These are phyloP conservation scores for Thalassophryne amazonica DNA, from an alignment of 2,797 vertebrate species.

Conservation along the genomic window DNA sequence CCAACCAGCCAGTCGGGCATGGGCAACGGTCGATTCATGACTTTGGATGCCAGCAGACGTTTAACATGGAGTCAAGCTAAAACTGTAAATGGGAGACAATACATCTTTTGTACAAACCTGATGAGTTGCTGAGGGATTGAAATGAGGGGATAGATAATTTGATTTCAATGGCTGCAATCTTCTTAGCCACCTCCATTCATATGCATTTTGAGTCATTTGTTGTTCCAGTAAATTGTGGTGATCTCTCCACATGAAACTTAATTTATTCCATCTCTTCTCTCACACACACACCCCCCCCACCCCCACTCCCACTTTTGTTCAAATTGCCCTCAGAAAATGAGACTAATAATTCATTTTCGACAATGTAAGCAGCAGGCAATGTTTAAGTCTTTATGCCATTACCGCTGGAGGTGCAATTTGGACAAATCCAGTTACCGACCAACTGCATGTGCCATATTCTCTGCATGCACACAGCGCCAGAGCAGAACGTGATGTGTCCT, in stretches of 20 bases:
- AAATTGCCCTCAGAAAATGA: constrained; percentile 67
- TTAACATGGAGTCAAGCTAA: not conserved
- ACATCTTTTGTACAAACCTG: constrained; percentile 1
- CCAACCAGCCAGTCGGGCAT: not conserved
- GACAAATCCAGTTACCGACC: constrained; percentile 50
- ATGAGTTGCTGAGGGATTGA: not conserved
- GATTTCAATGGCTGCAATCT: constrained; percentile 20
- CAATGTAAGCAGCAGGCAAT: constrained; percentile 57
- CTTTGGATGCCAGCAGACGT: not conserved
- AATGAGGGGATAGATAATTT: constrained; percentile 19
- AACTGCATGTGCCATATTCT: constrained; percentile 27
- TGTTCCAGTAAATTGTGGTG: constrained; percentile 43
- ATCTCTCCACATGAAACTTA: constrained; percentile 41
- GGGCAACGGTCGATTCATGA: not conserved
- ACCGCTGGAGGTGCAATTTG: constrained; percentile 41
- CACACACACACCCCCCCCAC: too few species aligned
- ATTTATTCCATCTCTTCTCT: constrained; percentile 32
- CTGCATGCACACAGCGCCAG: constrained; percentile 3
- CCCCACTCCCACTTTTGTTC: constrained; percentile 54
- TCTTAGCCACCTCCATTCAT: constrained; percentile 8
- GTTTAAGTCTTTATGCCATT: constrained; percentile 64
- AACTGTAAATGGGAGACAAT: constrained; percentile 8
- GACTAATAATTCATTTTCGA: constrained; percentile 71
- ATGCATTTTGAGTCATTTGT: constrained; percentile 15
- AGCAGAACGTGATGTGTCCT: constrained; percentile 21